Base-by-base conservation (phyloP, 2,888 invertebrate genomes). In the Noctuana brunneofusca region DNA sequence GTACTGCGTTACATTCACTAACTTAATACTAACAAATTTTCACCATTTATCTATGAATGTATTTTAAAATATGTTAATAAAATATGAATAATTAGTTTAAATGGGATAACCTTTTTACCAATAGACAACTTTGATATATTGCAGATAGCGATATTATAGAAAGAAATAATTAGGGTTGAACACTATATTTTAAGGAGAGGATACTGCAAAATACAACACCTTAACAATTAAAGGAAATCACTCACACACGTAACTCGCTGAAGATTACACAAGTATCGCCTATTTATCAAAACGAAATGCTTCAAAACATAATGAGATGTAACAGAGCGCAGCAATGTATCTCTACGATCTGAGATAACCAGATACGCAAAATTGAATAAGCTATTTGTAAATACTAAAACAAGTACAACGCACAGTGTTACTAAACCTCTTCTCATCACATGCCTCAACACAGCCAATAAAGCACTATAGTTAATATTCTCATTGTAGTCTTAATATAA, bases 371-470 rank as follows among this genome's bases (percentile, higher is more conserved):
- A 70, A 74, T 72, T 69, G 71, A 73, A 70, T 73, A 80, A 70
- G 88, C 87, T 86, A 83, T 76, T 65, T 90, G 90, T 90, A 91
- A 83, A 91, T 90, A 90, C 83, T 86, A 86, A 84, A 84, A 86
- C 78, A 82, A 69, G 79, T 86, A 84, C 80, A 73, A 78, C 80
- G 91, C 91, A 91, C 91, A 87, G 89, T 91, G 89, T 90, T 89
- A 91, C 89, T 89, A 88, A 90, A 89, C 83, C 87, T 87, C 89
- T 89, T 89, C 84, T 89, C 86, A 88, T 89, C 90, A 90, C 90
- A 86, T 86, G 91, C 91, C 90, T 90, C 79, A 80, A 90, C 91
- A 91, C 91, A 86, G 89, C 89, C 87, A 89, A 89, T 75, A 85
- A 56, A 86, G 91, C 91, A 90, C 90, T 80, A 88, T 90, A 90